Evolutionary conservation across 1,140 invertebrate species (phyloP).

Genomic region (Globodera rostochiensis): DNA sequence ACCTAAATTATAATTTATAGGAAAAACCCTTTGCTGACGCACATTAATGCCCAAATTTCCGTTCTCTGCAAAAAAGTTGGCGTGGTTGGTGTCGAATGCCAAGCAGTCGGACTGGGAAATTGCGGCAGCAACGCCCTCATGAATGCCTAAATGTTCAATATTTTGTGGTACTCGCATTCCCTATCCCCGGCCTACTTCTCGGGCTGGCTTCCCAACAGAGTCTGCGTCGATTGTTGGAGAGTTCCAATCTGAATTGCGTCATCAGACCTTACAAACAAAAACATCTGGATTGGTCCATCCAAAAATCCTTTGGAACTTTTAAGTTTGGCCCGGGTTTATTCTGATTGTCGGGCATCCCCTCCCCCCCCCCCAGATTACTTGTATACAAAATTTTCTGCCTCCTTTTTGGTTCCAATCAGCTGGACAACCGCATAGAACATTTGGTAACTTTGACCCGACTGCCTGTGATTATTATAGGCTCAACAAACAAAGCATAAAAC

Average conservation of each 20-base stretch:
- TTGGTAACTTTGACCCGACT: conserved; percentile 88
- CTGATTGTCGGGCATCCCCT: no score
- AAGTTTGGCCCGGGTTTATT: no score
- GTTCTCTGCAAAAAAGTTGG: conserved; percentile 96
- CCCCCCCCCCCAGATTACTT: conserved; percentile 69
- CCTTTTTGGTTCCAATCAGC: conserved; percentile 94
- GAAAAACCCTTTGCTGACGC: conserved; percentile 65
- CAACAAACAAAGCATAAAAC: not conserved
- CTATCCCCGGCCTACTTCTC: conserved; percentile 69
- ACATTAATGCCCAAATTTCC: conserved; percentile 99
- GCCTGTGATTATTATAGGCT: conserved; percentile 23
- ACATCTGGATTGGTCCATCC: no score
- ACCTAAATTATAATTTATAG: conserved; percentile 3
- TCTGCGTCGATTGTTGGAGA: conserved; percentile 88
- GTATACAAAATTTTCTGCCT: conserved; percentile 98
- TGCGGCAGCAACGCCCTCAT: conserved; percentile 96
- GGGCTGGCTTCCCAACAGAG: conserved; percentile 99
- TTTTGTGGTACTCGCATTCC: not conserved
- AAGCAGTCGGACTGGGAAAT: conserved; percentile 97
- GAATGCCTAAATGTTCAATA: conserved; percentile 73
- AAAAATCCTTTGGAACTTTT: no score
- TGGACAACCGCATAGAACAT: conserved; percentile 99
- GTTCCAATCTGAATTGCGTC: conserved; percentile 76
- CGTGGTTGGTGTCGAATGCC: conserved; percentile 96
- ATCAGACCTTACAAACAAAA: no score